Base-by-base conservation (phyloP, 2,113 vertebrate species). In the human region DNA sequence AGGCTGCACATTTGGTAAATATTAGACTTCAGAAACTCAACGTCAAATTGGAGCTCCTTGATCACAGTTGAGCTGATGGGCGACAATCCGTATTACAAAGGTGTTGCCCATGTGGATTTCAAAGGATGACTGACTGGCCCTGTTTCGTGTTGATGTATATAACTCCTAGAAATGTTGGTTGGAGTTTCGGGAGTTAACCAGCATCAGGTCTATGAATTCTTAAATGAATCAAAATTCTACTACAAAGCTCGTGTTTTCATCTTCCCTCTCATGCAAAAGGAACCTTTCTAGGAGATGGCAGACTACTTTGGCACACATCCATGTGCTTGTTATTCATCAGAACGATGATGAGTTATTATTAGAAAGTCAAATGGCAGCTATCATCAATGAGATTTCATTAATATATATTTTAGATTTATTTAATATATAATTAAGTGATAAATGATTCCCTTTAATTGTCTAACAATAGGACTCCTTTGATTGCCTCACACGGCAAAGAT, bases 1-100 rank as follows among this genome's bases (percentile, higher is more conserved):
- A 73, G 72, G 0, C 76, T n/a, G 93, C 75, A 96, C 96, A 96
- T 97, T 97, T 97, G 98, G 95, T 93, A 95, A 94, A 93, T 87
- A 95, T 96, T 95, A 96, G 57, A 82, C 76, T 96, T 97, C 93
- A 97, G 95, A 97, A 97, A 95, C 48, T 79, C 76, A 40, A 1
- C 10, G 68, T 84, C 94, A 79, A 89, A 66, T 2, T 45, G 78
- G 81, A 43, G 78, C 61, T 89, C 94, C 97, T 95, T 96, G 96
- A 94, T 97, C 94, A 94, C 92, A 76, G 55, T 45, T 3, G 17
- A 80, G 90, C 75, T 97, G 94, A 94, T 75, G 96, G 90, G 92
- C 94, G 84, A 57, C 59, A 73, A 20, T 81, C 57, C 22, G 14
- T 27, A 78, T 92, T 88, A 86, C 84, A 95, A 91, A 95, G 93